Evolutionary conservation across 2,888 invertebrate genomes (phyloP).

Genomic region (Galerucella calmariensis): DNA sequence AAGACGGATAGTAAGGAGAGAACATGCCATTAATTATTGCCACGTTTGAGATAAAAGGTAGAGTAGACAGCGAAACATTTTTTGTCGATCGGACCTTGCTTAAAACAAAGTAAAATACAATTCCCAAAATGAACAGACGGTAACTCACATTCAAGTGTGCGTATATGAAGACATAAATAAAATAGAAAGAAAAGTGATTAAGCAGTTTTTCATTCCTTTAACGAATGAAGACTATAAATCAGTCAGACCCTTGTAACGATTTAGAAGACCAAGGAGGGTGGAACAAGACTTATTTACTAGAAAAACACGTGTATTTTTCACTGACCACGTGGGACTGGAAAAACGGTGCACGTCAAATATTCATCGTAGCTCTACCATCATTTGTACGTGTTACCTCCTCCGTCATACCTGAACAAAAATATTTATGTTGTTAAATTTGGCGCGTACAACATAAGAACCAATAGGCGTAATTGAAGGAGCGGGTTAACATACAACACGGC

Average conservation of each 20-base stretch:
- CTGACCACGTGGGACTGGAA: slow-evolving; percentile 21
- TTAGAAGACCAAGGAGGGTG: slow-evolving; percentile 29
- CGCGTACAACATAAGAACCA: too few species aligned
- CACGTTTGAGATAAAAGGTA: background rate
- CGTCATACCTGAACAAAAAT: too few species aligned
- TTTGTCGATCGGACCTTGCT: slow-evolving; percentile 6
- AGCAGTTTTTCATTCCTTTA: slow-evolving; percentile 31
- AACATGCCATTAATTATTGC: background rate
- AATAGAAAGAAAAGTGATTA: slow-evolving; percentile 36
- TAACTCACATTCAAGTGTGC: slow-evolving; percentile 27
- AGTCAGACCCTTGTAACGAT: slow-evolving; percentile 29
- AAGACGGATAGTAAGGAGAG: background rate
- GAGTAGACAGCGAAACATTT: background rate
- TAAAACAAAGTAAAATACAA: slow-evolving; percentile 15
- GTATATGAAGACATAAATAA: slow-evolving; percentile 35
- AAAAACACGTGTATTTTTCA: slow-evolving; percentile 33
- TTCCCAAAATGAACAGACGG: slow-evolving; percentile 20
- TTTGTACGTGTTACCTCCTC: slow-evolving; percentile 12
- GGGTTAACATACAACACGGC: too few species aligned
- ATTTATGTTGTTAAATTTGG: too few species aligned
- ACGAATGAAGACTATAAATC: slow-evolving; percentile 34
- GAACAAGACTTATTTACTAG: slow-evolving; percentile 28
- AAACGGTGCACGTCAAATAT: background rate
- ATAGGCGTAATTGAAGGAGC: too few species aligned
- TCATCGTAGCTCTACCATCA: background rate